Conservation (phyloP, 2,797 vertebrate genomes). For the Neoniphon sammara region DNA sequence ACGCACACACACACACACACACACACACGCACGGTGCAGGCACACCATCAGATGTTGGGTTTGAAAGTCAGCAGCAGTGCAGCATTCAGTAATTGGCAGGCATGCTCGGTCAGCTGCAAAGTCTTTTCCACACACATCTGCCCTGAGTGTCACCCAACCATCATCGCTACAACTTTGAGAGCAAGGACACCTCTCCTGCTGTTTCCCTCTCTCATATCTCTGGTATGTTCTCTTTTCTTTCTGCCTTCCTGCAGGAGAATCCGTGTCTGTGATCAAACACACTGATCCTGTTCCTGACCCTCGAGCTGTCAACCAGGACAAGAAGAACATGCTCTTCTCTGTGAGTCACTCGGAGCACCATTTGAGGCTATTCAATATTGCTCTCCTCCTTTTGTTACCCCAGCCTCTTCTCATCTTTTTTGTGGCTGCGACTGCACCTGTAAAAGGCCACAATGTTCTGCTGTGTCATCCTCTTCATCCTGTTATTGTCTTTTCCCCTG, state of each 20-base stretch:
- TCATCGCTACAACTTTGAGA: constrained; percentile 18
- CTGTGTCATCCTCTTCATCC: neutral
- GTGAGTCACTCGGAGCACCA: constrained; percentile 82
- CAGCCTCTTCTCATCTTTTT: neutral
- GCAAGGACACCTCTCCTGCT: neutral
- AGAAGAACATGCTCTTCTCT: constrained; percentile 99
- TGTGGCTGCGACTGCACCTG: neutral
- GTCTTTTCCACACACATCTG: constrained; percentile 32
- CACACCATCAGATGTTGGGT: constrained; percentile 39
- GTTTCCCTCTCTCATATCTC: constrained; percentile 13
- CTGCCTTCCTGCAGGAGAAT: constrained; percentile 87
- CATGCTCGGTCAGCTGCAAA: constrained; percentile 54
- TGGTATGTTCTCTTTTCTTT: neutral
- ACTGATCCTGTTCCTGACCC: constrained; percentile 98
- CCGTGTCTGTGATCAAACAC: constrained; percentile 98
- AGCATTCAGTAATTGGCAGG: constrained; percentile 56
- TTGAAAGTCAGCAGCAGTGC: constrained; percentile 45
- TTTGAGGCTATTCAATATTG: constrained; percentile 9
- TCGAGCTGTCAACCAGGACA: constrained; percentile 98
- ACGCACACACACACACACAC: neutral
- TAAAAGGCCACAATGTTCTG: neutral
- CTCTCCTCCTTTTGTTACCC: constrained; percentile 2
- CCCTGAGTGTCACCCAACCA: constrained; percentile 44
- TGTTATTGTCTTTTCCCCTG: neutral
- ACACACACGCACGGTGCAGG: constrained; percentile 5